Base-by-base conservation (phyloP, 2,888 invertebrate genomes). In the Hybos culiciformis region DNA sequence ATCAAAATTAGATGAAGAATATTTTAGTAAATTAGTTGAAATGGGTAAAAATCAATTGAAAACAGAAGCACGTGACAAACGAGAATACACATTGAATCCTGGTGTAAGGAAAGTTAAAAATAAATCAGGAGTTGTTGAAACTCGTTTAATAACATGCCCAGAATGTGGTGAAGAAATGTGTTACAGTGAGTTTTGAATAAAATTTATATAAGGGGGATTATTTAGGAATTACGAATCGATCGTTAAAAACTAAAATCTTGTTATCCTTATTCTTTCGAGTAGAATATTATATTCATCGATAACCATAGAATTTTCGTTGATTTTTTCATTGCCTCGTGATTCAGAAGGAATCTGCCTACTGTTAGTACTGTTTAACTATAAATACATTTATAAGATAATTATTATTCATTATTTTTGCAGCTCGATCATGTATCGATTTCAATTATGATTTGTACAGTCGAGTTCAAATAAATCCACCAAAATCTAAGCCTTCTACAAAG, bases 131-230 rank as follows among this genome's bases (percentile, higher is more conserved):
- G 80, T 86, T 45, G 74, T 85, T 21, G 86, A 87, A 62, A 82
- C 80, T 18, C 73, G 82, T 51, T 74, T 81, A 24, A 70, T 80
- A 42, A 76, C 80, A 41, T 90, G 90, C 60, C 62, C 70, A 1
- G 85, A 87, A 58, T 90, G 90, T 54, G 82, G 82, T 6, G 87
- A 87, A 62, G 90, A 90, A 65, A 83, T 83, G 67, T 90, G 90
- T 62, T 77, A 76, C 59, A 80, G 81, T 76, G 65, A 34, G 46
- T 41, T 17, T 39, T 38, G 38, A 46, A 45, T 45, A 43, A 49
- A 44, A 39, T 42, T 44, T 39, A 56, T 36, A 26, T 48, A 43
- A 46, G 47, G 42, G 37, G 18, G 15, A n/a, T n/a, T 18, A 9
- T 19, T 19, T 21, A 29, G 14, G 18, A 36, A 24, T 12, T 37